Conservation (phyloP, 2,888 invertebrate species). For the Limnephilus rhombicus region DNA sequence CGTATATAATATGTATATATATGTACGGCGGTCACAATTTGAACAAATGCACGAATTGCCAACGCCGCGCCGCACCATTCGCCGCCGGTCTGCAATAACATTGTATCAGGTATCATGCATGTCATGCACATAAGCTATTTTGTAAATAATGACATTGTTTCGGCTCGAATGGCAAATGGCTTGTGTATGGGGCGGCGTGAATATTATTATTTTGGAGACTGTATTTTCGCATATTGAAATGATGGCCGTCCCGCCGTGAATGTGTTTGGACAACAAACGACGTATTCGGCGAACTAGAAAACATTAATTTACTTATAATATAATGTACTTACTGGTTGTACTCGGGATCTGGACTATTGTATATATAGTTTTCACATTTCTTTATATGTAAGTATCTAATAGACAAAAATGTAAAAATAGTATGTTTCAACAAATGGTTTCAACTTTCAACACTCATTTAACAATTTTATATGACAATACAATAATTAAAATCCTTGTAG, state of each 20-base stretch:
- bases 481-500: no score
- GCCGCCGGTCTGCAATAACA: constrained; percentile 33
- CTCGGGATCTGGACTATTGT: not conserved
- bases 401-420: no score
- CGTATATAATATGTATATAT: no score
- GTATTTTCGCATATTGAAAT: not conserved
- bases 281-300: not conserved
- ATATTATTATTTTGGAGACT: not conserved
- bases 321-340: not conserved
- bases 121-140: constrained; percentile 47
- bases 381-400: not conserved
- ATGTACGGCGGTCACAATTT: constrained; percentile 9
- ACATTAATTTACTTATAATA: not conserved
- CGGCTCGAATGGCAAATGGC: constrained; percentile 2
- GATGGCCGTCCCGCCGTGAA: not conserved
- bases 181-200: not conserved
- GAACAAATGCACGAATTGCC: constrained; percentile 22
- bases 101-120: constrained; percentile 39
- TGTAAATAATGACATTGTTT: constrained; percentile 44
- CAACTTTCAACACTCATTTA: no score
- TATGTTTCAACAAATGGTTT: no score
- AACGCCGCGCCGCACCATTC: constrained; percentile 22
- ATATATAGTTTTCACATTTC: not conserved
- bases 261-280: not conserved
- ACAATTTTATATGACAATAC: no score